Evolutionary conservation across 92 coral and sea anemone genomes (phyloP).

Genomic region (Palythoa heliodiscus): DNA sequence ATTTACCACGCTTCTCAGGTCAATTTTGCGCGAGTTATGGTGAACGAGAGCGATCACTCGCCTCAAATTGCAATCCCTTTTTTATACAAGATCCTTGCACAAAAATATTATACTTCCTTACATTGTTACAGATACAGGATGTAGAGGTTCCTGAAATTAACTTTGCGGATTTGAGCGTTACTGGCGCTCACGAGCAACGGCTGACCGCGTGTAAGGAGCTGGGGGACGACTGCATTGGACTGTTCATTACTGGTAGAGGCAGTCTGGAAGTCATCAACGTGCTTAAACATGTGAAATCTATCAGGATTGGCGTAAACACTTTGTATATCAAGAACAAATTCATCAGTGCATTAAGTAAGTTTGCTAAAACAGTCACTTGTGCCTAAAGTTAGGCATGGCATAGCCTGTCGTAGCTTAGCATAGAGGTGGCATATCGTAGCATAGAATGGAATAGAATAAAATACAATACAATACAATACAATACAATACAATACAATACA

Average conservation of each 20-base stretch:
- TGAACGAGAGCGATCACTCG: too few species aligned
- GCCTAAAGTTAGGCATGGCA: too few species aligned
- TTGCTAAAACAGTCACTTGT: background rate
- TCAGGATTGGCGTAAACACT: slow-evolving; percentile 20
- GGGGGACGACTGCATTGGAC: slow-evolving; percentile 30
- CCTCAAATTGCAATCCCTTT: too few species aligned
- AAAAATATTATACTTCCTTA: background rate
- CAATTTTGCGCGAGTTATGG: too few species aligned
- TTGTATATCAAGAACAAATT: slow-evolving; percentile 44
- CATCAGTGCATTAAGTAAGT: slow-evolving; percentile 27
- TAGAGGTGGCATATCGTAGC: too few species aligned
- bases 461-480: too few species aligned
- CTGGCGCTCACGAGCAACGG: background rate
- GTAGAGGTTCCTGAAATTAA: slow-evolving; percentile 36
- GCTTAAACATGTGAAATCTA: slow-evolving; percentile 8
- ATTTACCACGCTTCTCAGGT: too few species aligned
- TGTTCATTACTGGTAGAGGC: slow-evolving; percentile 33
- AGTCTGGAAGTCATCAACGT: background rate
- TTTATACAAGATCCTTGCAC: too few species aligned
- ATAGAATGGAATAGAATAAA: too few species aligned
- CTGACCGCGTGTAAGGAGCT: background rate
- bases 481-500: too few species aligned
- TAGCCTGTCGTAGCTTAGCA: too few species aligned
- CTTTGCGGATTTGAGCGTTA: background rate
- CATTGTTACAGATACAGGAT: slow-evolving; percentile 23